Evolutionary conservation across 2,888 invertebrate genomes (phyloP).

Genomic region (Lithodes maja): DNA sequence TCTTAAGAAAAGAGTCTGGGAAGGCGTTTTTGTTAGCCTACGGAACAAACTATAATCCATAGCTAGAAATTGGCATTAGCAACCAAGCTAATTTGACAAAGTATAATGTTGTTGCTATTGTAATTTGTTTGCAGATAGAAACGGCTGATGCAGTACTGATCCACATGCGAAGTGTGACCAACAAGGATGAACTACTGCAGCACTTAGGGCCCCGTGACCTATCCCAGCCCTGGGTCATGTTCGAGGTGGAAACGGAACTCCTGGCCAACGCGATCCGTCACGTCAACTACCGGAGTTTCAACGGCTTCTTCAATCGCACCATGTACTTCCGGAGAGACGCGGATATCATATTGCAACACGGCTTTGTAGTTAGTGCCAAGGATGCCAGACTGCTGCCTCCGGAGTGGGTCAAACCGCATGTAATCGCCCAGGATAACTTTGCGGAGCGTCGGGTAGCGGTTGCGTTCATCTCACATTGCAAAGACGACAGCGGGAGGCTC

Average conservation of each 20-base stretch:
- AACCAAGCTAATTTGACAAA: no score
- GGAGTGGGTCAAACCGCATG: constrained; percentile 22
- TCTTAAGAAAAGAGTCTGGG: no score
- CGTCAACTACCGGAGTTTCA: constrained; percentile 15
- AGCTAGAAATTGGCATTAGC: no score
- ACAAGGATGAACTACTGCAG: not conserved
- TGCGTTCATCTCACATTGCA: constrained; percentile 56
- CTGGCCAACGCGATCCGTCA: constrained; percentile 20
- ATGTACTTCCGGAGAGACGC: constrained; percentile 50
- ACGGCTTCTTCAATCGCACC: constrained; percentile 56
- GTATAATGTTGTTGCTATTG: no score
- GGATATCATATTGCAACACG: constrained; percentile 47
- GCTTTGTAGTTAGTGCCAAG: constrained; percentile 31
- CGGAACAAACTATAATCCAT: no score
- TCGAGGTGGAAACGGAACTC: constrained; percentile 42
- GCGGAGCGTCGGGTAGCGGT: constrained; percentile 7
- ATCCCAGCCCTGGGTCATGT: constrained; percentile 61
- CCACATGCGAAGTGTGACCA: constrained; percentile 27
- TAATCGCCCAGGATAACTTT: not conserved
- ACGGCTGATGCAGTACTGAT: constrained; percentile 55
- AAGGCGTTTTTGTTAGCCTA: no score
- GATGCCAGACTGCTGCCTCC: constrained; percentile 40
- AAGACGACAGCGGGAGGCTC: constrained; percentile 24
- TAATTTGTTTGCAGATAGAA: no score
- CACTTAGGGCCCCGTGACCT: constrained; percentile 35